These are phyloP conservation scores for Heliconius erato DNA, from an alignment of 2,888 invertebrate species.

Conservation along the genomic window DNA sequence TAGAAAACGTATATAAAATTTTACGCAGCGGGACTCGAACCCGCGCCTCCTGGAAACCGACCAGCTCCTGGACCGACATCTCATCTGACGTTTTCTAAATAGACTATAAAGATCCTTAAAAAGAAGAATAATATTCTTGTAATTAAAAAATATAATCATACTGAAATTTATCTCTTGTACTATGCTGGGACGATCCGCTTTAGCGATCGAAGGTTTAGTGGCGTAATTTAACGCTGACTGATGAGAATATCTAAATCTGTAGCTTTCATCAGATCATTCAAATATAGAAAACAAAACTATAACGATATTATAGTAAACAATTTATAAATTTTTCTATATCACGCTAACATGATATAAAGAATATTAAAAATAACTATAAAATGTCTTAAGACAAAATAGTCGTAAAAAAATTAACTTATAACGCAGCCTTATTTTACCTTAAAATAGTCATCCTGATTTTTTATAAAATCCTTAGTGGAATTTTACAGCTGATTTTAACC, in stretches of 20 bases:
- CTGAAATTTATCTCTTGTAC: not conserved
- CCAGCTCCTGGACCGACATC: too few species aligned
- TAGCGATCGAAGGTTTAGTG: not conserved
- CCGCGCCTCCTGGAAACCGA: too few species aligned
- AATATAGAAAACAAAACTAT: too few species aligned
- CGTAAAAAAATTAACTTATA: not conserved
- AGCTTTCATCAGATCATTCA: too few species aligned
- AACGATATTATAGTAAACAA: too few species aligned
- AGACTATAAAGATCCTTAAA: not conserved
- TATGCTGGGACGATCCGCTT: not conserved
- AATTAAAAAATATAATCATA: not conserved
- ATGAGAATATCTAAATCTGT: too few species aligned
- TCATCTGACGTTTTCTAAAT: too few species aligned
- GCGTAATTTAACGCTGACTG: not conserved
- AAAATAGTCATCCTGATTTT: not conserved
- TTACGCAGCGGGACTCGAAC: too few species aligned
- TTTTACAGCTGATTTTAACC: not conserved
- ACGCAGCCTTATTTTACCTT: slow-evolving; percentile 6
- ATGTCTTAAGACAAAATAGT: not conserved
- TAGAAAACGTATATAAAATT: too few species aligned
- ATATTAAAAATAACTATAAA: not conserved
- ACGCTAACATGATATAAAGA: too few species aligned
- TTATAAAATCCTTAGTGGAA: not conserved
- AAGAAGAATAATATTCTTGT: not conserved
- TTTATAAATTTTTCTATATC: too few species aligned